These are phyloP conservation scores for Noctua fimbriata DNA, from an alignment of 2,888 invertebrate genomes.

Conservation along the genomic window DNA sequence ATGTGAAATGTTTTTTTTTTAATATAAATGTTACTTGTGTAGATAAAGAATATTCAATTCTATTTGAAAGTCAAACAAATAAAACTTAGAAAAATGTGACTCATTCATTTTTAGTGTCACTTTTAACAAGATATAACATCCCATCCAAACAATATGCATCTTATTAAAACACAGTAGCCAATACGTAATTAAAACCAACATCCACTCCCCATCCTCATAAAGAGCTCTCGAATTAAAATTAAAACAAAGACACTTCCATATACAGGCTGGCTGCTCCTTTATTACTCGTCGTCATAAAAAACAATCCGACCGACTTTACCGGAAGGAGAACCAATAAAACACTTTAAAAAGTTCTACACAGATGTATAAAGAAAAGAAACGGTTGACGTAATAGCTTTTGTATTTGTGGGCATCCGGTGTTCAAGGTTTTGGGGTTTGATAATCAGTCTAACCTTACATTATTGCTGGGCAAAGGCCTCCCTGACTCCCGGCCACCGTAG, in stretches of 20 bases:
- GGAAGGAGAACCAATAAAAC: slow-evolving; percentile 63
- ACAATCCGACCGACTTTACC: slow-evolving; percentile 29
- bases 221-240: slow-evolving; percentile 36
- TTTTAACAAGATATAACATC: too few relatives aligned
- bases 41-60: too few relatives aligned
- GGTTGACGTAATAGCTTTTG: slow-evolving; percentile 12
- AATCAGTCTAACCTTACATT: not conserved
- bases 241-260: slow-evolving; percentile 54
- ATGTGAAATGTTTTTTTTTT: too few relatives aligned
- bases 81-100: not conserved
- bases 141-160: not conserved
- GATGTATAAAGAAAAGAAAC: slow-evolving; percentile 44
- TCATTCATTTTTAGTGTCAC: not conserved
- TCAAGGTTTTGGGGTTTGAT: slow-evolving; percentile 12
- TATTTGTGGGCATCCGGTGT: slow-evolving; percentile 30
- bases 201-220: not conserved
- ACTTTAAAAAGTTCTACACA: slow-evolving; percentile 47
- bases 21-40: too few relatives aligned
- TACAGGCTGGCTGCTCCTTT: slow-evolving; percentile 55
- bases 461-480: too few relatives aligned
- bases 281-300: slow-evolving; percentile 50
- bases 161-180: slow-evolving; percentile 12
- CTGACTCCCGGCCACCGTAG: too few relatives aligned
- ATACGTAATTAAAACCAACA: slow-evolving; percentile 41
- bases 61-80: too few relatives aligned